Percentiles rank a stretch among this genome's conserved stretches.
Conservation (phyloP, 2,888 invertebrate genomes). For the Apodemia duryi region DNA sequence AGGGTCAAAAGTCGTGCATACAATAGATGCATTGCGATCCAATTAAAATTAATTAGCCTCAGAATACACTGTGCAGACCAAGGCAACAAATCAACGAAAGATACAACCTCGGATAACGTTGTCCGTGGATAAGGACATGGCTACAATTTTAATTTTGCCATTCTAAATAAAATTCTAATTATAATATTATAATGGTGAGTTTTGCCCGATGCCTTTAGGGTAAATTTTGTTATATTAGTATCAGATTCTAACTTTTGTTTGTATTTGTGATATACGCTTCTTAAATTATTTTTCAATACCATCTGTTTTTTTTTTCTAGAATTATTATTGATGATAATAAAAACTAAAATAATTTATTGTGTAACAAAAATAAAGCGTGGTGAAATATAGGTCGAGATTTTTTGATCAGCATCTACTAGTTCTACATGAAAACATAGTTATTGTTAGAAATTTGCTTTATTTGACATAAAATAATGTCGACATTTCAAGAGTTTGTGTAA, state of each 20-base stretch:
- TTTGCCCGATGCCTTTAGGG: constrained; percentile 24
- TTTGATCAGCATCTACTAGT: too few species aligned
- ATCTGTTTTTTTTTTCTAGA: not conserved
- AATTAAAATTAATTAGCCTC: constrained; percentile 76
- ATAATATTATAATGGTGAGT: constrained; percentile 36
- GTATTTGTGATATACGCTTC: constrained; percentile 9
- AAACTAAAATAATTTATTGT: not conserved
- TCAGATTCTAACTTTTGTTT: constrained; percentile 27
- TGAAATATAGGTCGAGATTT: too few species aligned
- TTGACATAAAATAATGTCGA: too few species aligned
- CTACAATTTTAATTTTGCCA: constrained; percentile 36
- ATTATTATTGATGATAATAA: not conserved
- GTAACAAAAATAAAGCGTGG: not conserved
- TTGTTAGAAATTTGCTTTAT: too few species aligned
- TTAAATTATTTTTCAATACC: constrained; percentile 5
- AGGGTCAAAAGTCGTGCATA: constrained; percentile 51
- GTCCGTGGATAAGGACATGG: constrained; percentile 53
- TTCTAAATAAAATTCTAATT: constrained; percentile 41
- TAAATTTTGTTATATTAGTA: constrained; percentile 18
- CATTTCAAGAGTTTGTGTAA: too few species aligned
- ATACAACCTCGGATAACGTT: constrained; percentile 59
- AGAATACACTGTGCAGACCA: constrained; percentile 63
- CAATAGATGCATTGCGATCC: constrained; percentile 52
- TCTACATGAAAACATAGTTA: too few species aligned
- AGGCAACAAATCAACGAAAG: constrained; percentile 70